phyloP scores from a whole-genome alignment of 2,113 vertebrate species.

The Eublepharis macularius region DNA sequence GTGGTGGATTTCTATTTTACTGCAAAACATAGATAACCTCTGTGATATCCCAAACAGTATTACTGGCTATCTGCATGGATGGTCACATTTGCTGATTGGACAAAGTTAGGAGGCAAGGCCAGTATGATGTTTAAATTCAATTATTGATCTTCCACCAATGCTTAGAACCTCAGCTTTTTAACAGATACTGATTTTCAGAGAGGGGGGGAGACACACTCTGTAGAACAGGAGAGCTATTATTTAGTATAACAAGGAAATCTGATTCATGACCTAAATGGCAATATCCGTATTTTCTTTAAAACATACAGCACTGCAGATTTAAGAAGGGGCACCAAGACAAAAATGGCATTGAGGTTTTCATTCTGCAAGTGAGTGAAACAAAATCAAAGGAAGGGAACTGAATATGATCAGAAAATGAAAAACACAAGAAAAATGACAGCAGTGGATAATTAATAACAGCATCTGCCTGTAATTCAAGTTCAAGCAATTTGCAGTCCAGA shows the following conservation, averaged over 20 bases:
- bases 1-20: too few relatives aligned
- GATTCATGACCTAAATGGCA: neutral
- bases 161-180: neutral
- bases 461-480: neutral
- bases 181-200: neutral
- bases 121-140: neutral
- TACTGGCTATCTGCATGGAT: too few relatives aligned
- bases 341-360: neutral
- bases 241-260: neutral
- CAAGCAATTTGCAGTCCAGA: neutral
- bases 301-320: neutral
- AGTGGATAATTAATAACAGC: constrained; percentile 2
- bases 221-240: constrained; percentile 5
- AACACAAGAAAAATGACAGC: neutral
- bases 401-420: neutral
- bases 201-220: neutral
- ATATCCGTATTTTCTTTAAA: constrained; percentile 10
- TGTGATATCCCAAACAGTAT: too few relatives aligned
- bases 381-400: neutral
- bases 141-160: neutral
- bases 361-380: neutral
- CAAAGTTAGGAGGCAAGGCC: neutral
- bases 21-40: too few relatives aligned
- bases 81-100: neutral
- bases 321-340: neutral